Evolutionary conservation across 1,140 invertebrate genomes (phyloP).

Genomic region (Psilanteris sp.): DNA sequence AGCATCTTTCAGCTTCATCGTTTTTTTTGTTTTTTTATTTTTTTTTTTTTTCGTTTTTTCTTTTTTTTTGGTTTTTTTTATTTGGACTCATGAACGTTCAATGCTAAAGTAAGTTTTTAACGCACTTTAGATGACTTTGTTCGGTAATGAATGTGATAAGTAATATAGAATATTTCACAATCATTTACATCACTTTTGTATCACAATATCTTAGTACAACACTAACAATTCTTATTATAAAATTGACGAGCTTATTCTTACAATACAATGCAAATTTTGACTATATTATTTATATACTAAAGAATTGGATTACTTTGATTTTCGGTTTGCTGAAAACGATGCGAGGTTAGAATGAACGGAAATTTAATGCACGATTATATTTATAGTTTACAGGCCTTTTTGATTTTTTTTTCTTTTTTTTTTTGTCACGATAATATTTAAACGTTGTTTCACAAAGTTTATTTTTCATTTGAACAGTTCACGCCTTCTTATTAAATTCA

Average conservation of each 20-base stretch:
- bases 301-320: no score
- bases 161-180: slow-evolving; percentile 48
- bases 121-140: slow-evolving; percentile 9
- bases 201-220: slow-evolving; percentile 56
- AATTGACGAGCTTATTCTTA: slow-evolving; percentile 54
- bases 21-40: no score
- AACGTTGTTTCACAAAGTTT: slow-evolving; percentile 13
- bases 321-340: no score
- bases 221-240: slow-evolving; percentile 55
- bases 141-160: slow-evolving; percentile 23
- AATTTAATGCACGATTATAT: slow-evolving; percentile 9
- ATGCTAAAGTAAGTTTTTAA: slow-evolving; percentile 30
- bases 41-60: no score
- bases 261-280: slow-evolving; percentile 38
- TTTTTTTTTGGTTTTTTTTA: no score
- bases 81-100: background rate
- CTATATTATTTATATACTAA: slow-evolving; percentile 31
- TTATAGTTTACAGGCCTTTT: slow-evolving; percentile 20
- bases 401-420: no score
- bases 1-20: slow-evolving; percentile 25
- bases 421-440: slow-evolving; percentile 6
- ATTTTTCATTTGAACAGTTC: slow-evolving; percentile 36
- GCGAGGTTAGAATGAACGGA: no score
- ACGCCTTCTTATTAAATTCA: slow-evolving; percentile 6
- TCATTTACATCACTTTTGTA: slow-evolving; percentile 50